Conservation (phyloP, 2,888 invertebrate genomes). For the Mystacides longicornis region DNA sequence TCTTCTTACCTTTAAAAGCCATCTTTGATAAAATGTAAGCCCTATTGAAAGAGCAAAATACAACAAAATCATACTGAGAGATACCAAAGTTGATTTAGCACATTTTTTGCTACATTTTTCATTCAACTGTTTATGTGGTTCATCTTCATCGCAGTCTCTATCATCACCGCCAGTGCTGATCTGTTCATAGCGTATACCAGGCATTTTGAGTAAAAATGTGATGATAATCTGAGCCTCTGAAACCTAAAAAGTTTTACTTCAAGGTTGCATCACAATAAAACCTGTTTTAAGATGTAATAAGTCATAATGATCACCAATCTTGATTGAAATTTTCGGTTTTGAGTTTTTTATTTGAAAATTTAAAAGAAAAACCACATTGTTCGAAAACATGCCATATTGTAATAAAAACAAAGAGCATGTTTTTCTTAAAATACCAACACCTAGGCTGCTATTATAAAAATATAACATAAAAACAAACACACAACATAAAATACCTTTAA, state of each 20-base stretch:
- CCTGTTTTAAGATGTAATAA: no score
- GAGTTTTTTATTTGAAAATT: no score
- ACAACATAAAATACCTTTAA: not conserved
- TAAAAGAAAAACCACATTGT: no score
- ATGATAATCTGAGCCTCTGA: no score
- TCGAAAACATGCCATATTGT: no score
- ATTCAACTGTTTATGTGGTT: conserved; percentile 7
- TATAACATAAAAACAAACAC: not conserved
- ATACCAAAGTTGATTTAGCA: conserved; percentile 10
- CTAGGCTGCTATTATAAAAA: no score
- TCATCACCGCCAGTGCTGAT: conserved; percentile 17
- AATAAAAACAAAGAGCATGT: no score
- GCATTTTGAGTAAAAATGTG: conserved; percentile 13
- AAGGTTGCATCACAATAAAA: no score
- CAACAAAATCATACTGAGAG: conserved; percentile 54
- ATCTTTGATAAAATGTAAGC: conserved; percentile 94
- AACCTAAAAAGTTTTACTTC: not conserved
- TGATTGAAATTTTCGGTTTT: no score
- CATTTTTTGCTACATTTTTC: conserved; percentile 13
- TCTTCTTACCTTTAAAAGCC: conserved; percentile 68
- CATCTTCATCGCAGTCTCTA: conserved; percentile 13
- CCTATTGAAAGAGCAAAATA: conserved; percentile 92
- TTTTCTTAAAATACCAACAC: no score
- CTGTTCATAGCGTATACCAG: conserved; percentile 21
- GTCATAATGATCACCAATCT: no score